These are phyloP conservation scores for Pangasius larnaudii DNA, from an alignment of 2,797 vertebrate species.

Conservation along the genomic window DNA sequence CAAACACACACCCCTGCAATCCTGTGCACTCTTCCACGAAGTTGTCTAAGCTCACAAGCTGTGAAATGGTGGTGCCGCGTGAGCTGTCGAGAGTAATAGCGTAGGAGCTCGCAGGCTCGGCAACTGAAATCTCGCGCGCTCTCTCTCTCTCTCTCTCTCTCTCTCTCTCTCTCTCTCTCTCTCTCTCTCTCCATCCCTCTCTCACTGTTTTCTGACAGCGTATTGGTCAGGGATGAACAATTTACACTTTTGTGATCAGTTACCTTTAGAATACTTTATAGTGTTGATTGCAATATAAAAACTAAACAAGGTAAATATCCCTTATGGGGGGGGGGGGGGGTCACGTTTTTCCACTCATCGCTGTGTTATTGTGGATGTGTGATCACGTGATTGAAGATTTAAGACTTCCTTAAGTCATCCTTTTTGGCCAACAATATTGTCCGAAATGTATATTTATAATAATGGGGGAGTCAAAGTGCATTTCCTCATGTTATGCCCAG, in stretches of 20 bases:
- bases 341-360: background rate
- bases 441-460: background rate
- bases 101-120: constrained; percentile 10
- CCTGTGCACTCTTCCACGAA: constrained; percentile 14
- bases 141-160: background rate
- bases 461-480: background rate
- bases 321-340: no score
- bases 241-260: background rate
- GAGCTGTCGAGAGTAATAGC: constrained; percentile 42
- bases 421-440: background rate
- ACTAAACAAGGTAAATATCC: background rate
- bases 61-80: constrained; percentile 49
- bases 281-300: background rate
- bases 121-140: background rate
- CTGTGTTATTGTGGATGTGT: background rate
- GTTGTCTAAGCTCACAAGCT: constrained; percentile 40
- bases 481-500: background rate
- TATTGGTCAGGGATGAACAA: background rate
- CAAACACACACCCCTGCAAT: no score
- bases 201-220: no score
- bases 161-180: no score
- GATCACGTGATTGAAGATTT: background rate
- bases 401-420: background rate
- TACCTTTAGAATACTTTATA: background rate
- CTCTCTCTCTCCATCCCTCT: no score